Percentiles rank a stretch among this genome's conserved stretches.
phyloP scores from a whole-genome alignment of 1,140 invertebrate genomes.

The Copidosoma floridanum region DNA sequence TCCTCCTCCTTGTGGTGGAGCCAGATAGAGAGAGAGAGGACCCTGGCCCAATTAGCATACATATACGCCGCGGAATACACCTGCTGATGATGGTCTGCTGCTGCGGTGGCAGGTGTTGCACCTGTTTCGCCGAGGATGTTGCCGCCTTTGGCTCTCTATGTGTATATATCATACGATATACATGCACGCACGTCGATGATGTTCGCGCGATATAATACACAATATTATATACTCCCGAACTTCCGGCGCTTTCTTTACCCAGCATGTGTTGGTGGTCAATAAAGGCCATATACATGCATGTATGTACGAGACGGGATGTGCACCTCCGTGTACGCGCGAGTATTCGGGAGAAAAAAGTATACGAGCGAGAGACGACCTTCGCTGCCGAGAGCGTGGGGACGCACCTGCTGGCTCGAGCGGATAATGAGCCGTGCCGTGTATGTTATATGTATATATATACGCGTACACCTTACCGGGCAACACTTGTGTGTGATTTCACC shows the following conservation, averaged over 20 bases:
- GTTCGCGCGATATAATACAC: no score
- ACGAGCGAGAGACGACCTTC: no score
- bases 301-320: slow-evolving; percentile 22
- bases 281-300: no score
- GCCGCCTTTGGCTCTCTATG: background rate
- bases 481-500: no score
- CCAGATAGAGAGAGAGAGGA: slow-evolving; percentile 44
- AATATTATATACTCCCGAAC: background rate
- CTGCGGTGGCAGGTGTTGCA: slow-evolving; percentile 40
- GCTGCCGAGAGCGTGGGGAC: no score
- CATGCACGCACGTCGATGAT: slow-evolving; percentile 13
- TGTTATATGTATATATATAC: no score
- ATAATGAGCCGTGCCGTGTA: no score
- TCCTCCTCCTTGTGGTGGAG: background rate
- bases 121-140: slow-evolving; percentile 35
- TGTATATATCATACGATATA: slow-evolving; percentile 1
- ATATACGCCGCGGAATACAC: slow-evolving; percentile 49
- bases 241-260: slow-evolving; percentile 15
- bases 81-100: slow-evolving; percentile 46
- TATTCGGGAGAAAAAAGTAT: background rate
- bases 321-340: slow-evolving; percentile 13
- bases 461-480: no score
- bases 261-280: no score
- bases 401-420: no score
- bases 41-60: slow-evolving; percentile 55